Evolutionary conservation across 1,140 invertebrate species (phyloP), one percentile per base, ranked within the genome.

Genomic region (Onthophagus taurus): DNA sequence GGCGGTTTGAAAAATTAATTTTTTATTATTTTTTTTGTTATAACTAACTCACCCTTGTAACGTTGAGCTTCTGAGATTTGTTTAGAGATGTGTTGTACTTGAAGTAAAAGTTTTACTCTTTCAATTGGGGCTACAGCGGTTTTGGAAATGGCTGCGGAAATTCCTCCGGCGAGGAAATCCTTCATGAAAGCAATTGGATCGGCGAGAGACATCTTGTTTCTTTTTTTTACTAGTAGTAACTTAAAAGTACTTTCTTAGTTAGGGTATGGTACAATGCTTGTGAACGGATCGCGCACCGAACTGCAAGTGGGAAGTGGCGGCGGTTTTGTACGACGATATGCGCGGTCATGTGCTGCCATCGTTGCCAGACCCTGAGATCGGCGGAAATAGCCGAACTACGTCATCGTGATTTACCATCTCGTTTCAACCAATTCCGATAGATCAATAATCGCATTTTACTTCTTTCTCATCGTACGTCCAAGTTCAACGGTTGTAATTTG

Each of bases 111-210:
- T 64, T 95, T 94, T 18, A 94, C 87, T 59, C 90, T 74, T 67
- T 94, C 90, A 56, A 94, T 92, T 0, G 90, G 86, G 6, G 86
- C 86, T 14, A 88, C 84, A 9, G 81, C 75, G 12, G 87, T 90
- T 62, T 92, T 92, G 12, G 88, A 88, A 33, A 90, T 75, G 3
- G 88, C 89, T 18, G 89, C 89, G 18, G 89, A 81, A 44, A 90
- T 72, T 53, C 89, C 89, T 56, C 85, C 86, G 39, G 86, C 86
- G 2, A 86, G 55, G 60, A 91, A 90, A 73, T 90, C 86, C 65
- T 89, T 88, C 48, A 76, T 60, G 55, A 89, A 89, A 34, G 75
- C 72, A 54, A 75, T 68, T 26, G 78, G 77, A 68, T 81, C 78
- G 48, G 67, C 66, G 42, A 76, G 61, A 53, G 58, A 52, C 59